A percentile compares a stretch with the other conserved stretches of the same genome.
Conservation (phyloP, 2,797 vertebrate genomes). For the Sebastiscus albofasciatus region DNA sequence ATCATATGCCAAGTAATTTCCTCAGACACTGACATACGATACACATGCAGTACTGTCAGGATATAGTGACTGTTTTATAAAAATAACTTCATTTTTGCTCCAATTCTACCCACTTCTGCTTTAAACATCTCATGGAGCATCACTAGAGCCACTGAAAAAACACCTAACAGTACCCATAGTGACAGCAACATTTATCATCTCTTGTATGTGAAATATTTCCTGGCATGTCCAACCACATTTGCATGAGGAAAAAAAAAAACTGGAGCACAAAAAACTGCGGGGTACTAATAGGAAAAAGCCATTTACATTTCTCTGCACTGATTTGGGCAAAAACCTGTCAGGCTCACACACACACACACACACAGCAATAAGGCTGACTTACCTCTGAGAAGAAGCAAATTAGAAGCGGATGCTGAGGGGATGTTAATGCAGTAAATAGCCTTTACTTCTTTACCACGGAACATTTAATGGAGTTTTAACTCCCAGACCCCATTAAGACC, state of each 20-base stretch:
- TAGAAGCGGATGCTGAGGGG: constrained; percentile 3
- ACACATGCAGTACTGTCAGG: neutral
- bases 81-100: no score
- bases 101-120: no score
- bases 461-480: constrained; percentile 29
- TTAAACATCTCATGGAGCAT: neutral
- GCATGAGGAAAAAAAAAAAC: neutral
- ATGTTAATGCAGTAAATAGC: constrained; percentile 16
- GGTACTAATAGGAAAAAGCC: neutral
- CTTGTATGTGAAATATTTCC: neutral
- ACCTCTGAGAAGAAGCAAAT: neutral
- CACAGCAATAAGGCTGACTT: constrained; percentile 6
- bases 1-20: constrained; percentile 3
- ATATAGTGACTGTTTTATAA: no score
- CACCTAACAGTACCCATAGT: neutral
- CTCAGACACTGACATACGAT: neutral
- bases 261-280: neutral
- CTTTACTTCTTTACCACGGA: constrained; percentile 7
- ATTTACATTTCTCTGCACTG: neutral
- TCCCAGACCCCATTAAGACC: constrained; percentile 8
- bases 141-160: neutral
- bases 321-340: neutral
- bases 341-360: neutral
- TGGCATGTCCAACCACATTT: neutral
- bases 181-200: constrained; percentile 12